Conservation (phyloP, 1,140 invertebrate genomes). For the Aphidius ervi region DNA sequence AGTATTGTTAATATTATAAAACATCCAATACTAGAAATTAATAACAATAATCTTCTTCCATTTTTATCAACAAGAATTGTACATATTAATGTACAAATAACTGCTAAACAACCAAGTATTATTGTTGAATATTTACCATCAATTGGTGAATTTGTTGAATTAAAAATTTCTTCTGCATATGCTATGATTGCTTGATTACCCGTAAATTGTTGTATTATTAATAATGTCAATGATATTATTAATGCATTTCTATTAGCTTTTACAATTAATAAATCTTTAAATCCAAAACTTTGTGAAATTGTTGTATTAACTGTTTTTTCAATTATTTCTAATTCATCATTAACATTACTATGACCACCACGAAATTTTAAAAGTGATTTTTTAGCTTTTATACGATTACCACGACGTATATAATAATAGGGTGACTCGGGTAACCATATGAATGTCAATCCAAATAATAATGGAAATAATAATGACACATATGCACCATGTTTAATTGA, state of each 20-base stretch:
- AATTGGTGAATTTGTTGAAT: slow-evolving; percentile 51
- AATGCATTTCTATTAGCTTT: slow-evolving; percentile 60
- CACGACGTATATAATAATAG: slow-evolving; percentile 60
- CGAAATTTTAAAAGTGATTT: slow-evolving; percentile 57
- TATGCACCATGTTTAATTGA: slow-evolving; percentile 55
- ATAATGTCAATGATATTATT: slow-evolving; percentile 59
- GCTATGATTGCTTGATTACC: slow-evolving; percentile 69
- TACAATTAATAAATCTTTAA: slow-evolving; percentile 56
- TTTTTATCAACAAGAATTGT: slow-evolving; percentile 62
- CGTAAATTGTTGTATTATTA: slow-evolving; percentile 67
- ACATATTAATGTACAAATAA: slow-evolving; percentile 56
- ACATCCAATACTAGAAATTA: slow-evolving; percentile 57
- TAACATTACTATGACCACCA: slow-evolving; percentile 52
- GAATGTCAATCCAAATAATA: slow-evolving; percentile 58
- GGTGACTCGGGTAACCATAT: slow-evolving; percentile 71
- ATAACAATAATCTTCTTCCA: slow-evolving; percentile 63
- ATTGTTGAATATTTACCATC: slow-evolving; percentile 56
- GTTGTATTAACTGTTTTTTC: slow-evolving; percentile 56
- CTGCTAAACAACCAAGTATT: slow-evolving; percentile 64
- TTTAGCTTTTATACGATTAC: slow-evolving; percentile 55
- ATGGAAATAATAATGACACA: slow-evolving; percentile 52
- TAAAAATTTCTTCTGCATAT: slow-evolving; percentile 68
- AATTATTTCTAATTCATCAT: slow-evolving; percentile 60
- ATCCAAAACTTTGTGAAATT: slow-evolving; percentile 52
- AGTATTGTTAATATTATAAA: slow-evolving; percentile 44